Evolutionary conservation across 1,140 invertebrate species (phyloP).

Genomic region (Meteorus sp.): DNA sequence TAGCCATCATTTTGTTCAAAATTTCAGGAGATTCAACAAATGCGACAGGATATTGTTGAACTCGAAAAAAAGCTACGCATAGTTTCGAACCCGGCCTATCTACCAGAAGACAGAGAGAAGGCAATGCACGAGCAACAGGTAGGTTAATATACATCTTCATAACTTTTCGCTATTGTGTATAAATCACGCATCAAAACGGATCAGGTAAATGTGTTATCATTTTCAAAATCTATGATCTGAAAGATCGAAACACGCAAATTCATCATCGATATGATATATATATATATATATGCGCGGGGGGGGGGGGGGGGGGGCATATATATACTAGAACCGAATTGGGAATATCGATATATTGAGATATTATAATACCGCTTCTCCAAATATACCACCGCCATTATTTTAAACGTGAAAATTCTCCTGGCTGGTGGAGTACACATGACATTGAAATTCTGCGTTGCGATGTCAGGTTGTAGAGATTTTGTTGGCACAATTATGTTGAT

Average conservation of each 20-base stretch:
- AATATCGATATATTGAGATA: no score
- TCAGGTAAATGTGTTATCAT: neutral
- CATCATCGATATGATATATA: no score
- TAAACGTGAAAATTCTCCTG: no score
- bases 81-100: slow-evolving; percentile 78
- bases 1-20: slow-evolving; percentile 30
- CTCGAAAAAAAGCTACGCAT: slow-evolving; percentile 84
- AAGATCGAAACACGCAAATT: neutral
- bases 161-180: slow-evolving; percentile 19
- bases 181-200: neutral
- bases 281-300: no score
- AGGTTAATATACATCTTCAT: slow-evolving; percentile 59
- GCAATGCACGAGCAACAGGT: slow-evolving; percentile 89
- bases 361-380: no score
- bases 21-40: slow-evolving; percentile 77
- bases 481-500: no score
- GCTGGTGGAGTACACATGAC: no score
- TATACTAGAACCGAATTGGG: no score
- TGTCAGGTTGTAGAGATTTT: no score
- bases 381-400: no score
- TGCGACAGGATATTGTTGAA: slow-evolving; percentile 80
- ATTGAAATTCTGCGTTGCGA: no score
- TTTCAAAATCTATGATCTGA: neutral
- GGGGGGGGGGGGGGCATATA: no score
- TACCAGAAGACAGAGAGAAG: slow-evolving; percentile 80